Percentiles rank a stretch among this genome's conserved stretches.
These are phyloP conservation scores for Apus apus DNA, from an alignment of 2,113 vertebrate genomes.

Conservation along the genomic window DNA sequence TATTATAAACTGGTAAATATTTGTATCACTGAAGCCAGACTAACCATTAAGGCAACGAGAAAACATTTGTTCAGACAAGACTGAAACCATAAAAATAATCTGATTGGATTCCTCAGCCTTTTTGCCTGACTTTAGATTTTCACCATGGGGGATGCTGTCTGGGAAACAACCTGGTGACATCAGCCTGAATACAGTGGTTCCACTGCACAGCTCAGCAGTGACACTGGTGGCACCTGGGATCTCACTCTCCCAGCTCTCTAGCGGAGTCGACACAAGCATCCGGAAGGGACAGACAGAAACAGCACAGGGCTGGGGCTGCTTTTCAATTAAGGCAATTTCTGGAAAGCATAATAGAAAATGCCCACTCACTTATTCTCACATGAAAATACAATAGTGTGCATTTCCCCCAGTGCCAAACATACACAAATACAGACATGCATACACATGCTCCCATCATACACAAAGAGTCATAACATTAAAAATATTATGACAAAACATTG, in stretches of 20 bases:
- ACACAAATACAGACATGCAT: not conserved
- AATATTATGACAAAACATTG: not conserved
- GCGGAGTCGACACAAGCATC: accelerated
- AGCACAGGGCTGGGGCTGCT: not conserved
- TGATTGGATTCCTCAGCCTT: slow-evolving; percentile 23
- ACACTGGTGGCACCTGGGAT: not conserved
- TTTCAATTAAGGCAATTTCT: not conserved
- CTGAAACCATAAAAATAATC: slow-evolving; percentile 58
- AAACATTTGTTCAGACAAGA: slow-evolving; percentile 68
- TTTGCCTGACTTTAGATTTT: slow-evolving; percentile 35
- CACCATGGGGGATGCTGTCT: not conserved
- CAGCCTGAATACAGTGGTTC: not conserved
- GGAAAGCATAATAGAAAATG: not conserved
- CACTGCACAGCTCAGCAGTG: not conserved
- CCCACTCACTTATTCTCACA: not conserved
- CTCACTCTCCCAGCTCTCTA: not conserved
- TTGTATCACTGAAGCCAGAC: slow-evolving; percentile 31
- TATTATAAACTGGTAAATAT: slow-evolving; percentile 64
- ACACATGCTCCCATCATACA: not conserved
- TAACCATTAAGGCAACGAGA: slow-evolving; percentile 35
- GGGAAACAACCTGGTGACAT: not conserved
- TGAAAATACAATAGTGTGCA: accelerated
- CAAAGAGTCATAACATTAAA: not conserved
- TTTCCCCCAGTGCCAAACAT: not conserved
- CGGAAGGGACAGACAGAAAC: not conserved